Base-by-base conservation (phyloP, 2,797 vertebrate genomes). In the Xerus rutilus region DNA sequence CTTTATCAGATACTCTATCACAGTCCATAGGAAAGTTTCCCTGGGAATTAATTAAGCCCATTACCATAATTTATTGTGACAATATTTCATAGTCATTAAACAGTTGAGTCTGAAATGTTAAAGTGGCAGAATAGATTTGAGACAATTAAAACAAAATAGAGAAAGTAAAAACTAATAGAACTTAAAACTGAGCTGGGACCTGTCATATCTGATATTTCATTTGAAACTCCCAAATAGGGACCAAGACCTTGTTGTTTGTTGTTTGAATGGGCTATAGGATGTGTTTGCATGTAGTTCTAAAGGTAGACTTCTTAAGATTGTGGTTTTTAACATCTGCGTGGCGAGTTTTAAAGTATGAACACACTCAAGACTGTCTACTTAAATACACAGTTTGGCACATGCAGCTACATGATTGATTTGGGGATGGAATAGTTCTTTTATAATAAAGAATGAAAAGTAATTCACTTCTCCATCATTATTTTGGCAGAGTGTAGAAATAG, bases 21-120 rank as follows among this genome's bases (percentile, higher is more conserved):
- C 15, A 73, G 62, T 78, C 59, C 39, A 30, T 52, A 85, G 86
- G 62, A 88, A 91, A 62, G 14, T 52, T 92, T 93, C 87, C 49
- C 59, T 73, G 39, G 89, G n/a, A 91, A 95, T 94, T 95, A 96
- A 98, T 95, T 95, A 96, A 62, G 18, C 3, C 65, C 15, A 86
- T 96, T 97, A 96, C 70, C 93, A 92, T 95, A 91, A 94, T 89
- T 74, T 54, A 92, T 85, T 93, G 79, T 95, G 93, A 95, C n/a
- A 93, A 89, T 93, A 96, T 95, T 95, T 91, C 67, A 95, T 18
- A 95, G 85, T 93, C 81, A 91, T 95, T 81, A 86, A 95, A 89
- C 52, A 92, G 52, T 77, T 96, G 88, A 95, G 47, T 95, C 94
- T 95, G 85, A 97, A 90, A 96, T 92, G 64, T 89, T 96, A 64